A percentile compares a stretch with the other conserved stretches of the same genome.
phyloP scores from a whole-genome alignment of 2,797 vertebrate genomes.

The Crax fasciolata region DNA sequence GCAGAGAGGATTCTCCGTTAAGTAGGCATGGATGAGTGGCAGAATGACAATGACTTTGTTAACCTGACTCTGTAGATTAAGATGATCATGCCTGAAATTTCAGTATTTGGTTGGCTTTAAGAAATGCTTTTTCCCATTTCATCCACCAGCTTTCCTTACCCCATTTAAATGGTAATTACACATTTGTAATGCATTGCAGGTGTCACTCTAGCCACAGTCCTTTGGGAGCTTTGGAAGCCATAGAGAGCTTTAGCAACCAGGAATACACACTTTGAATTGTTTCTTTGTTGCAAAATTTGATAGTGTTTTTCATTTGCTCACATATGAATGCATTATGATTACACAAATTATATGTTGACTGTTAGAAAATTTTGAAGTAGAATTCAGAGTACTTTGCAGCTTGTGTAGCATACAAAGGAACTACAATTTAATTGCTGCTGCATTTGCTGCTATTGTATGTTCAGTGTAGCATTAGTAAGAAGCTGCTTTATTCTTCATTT shows the following conservation, averaged over 20 bases:
- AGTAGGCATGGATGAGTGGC: conserved; percentile 58
- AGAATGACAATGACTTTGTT: conserved; percentile 77
- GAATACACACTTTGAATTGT: conserved; percentile 56
- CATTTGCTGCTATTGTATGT: conserved; percentile 62
- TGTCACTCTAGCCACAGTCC: conserved; percentile 71
- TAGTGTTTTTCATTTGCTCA: conserved; percentile 62
- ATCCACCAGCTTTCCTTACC: conserved; percentile 71
- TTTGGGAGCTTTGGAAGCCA: conserved; percentile 66
- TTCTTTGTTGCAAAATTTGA: conserved; percentile 73
- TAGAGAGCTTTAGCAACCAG: conserved; percentile 56
- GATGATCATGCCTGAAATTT: conserved; percentile 70
- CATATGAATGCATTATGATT: conserved; percentile 72
- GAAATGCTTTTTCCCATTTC: conserved; percentile 74
- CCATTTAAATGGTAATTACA: conserved; percentile 85
- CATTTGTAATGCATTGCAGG: conserved; percentile 81
- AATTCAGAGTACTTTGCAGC: conserved; percentile 29
- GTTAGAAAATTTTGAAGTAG: conserved; percentile 46
- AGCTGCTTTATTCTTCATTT: conserved; percentile 6
- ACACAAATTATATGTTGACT: conserved; percentile 69
- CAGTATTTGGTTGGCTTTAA: conserved; percentile 63
- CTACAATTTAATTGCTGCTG: conserved; percentile 61
- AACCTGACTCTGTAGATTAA: conserved; percentile 72
- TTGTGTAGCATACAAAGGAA: conserved; percentile 42
- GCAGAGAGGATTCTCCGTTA: conserved; percentile 34
- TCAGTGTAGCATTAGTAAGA: background rate